Conservation (phyloP, 2,888 invertebrate species). For the Leptinotarsa haldemani region DNA sequence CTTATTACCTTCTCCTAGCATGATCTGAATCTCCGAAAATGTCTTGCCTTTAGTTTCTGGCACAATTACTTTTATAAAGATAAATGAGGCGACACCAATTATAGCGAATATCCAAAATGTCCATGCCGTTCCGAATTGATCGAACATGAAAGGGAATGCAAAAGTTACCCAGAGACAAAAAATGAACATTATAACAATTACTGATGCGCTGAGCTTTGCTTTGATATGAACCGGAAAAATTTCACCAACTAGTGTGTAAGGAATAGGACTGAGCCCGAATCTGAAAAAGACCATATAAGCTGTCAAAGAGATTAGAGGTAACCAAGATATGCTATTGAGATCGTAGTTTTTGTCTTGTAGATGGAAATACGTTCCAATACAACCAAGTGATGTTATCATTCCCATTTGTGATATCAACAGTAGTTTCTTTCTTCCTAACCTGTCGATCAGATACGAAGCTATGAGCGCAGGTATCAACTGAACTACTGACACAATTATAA, state of each 20-base stretch:
- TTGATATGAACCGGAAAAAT: constrained; percentile 83
- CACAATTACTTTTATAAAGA: no score
- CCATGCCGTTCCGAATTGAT: constrained; percentile 42
- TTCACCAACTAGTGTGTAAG: constrained; percentile 86
- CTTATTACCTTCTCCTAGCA: not conserved
- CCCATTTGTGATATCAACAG: constrained; percentile 76
- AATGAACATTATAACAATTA: constrained; percentile 31
- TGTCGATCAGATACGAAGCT: constrained; percentile 80
- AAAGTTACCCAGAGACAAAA: constrained; percentile 40
- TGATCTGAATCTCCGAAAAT: constrained; percentile 47
- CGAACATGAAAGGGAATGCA: constrained; percentile 46
- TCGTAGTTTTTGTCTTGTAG: constrained; percentile 39
- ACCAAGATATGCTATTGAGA: constrained; percentile 69
- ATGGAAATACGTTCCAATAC: constrained; percentile 51
- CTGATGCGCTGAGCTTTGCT: constrained; percentile 68
- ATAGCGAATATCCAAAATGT: constrained; percentile 48
- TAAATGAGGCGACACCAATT: no score
- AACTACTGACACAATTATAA: constrained; percentile 81
- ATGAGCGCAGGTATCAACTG: constrained; percentile 78
- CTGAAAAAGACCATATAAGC: constrained; percentile 80
- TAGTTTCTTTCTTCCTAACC: constrained; percentile 78
- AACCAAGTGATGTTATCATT: constrained; percentile 69
- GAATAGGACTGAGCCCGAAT: constrained; percentile 77
- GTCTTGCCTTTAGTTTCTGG: constrained; percentile 41
- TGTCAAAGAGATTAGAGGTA: constrained; percentile 78